Evolutionary conservation across 2,888 invertebrate genomes (phyloP).

Genomic region (Stenodera caucasica): DNA sequence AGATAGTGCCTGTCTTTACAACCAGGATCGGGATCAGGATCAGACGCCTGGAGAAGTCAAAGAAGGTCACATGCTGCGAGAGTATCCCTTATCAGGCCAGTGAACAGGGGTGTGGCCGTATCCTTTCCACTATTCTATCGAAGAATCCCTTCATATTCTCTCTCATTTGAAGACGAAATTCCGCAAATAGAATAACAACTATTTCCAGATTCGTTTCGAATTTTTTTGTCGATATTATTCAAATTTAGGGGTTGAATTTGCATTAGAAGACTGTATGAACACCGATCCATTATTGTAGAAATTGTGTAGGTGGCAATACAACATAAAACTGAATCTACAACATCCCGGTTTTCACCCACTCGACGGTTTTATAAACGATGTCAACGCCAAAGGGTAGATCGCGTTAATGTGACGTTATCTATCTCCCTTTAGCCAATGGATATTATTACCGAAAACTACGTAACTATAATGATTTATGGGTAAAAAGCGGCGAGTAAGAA

Average conservation of each 20-base stretch:
- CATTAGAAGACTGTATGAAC: too few species aligned
- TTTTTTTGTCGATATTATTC: too few species aligned
- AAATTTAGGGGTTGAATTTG: too few species aligned
- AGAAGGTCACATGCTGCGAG: neutral
- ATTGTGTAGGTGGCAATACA: conserved; percentile 2
- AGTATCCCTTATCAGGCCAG: neutral
- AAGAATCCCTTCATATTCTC: too few species aligned
- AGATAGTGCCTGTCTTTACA: neutral
- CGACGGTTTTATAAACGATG: neutral
- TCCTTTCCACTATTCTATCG: neutral
- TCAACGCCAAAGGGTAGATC: conserved; percentile 3
- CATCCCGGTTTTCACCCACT: neutral
- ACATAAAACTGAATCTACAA: neutral
- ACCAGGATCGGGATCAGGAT: neutral
- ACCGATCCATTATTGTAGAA: neutral
- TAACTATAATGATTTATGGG: neutral
- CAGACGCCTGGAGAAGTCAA: neutral
- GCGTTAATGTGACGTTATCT: neutral
- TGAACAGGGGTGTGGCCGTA: neutral
- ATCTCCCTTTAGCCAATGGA: neutral
- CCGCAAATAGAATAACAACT: too few species aligned
- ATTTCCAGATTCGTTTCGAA: too few species aligned
- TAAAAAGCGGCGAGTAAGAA: too few species aligned
- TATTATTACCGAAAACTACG: too few species aligned
- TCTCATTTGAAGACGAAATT: too few species aligned